Evolutionary conservation across 92 coral and sea anemone genomes (phyloP), one percentile per base, ranked within the genome.

Genomic region (Phenganax subtilis): DNA sequence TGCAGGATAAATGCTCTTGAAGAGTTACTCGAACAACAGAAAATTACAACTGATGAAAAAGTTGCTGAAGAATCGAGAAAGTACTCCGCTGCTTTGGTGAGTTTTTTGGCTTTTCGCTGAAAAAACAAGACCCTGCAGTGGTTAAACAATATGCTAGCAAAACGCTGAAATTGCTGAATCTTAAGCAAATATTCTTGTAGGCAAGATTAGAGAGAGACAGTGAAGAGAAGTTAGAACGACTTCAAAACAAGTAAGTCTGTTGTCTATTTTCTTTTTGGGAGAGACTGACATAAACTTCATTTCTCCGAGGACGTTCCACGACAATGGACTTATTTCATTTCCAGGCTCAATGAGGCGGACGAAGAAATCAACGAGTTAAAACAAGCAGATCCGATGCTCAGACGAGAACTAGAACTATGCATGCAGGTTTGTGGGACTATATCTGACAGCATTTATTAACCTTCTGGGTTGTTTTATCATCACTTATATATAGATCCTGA

Each of bases 1-100:
- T 57, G 10, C 79, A 94, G 98, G 61, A 92, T 94, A 67, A 94
- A 92, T 81, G 98, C 93, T 16, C 85, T 94, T 75, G 98, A 94
- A 80, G 98, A 94, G 80, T 93, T 92, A 55, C 81, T 94, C 28
- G 96, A 92, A 55, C 89, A 75, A 14, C 98, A 94, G 62, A 89
- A 89, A 62, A 76, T 87, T 47, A 74, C 90, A 27, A 90, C 98
- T 20, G 94, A 92, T 31, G 89, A 91, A 61, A 90, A 84, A 68
- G 98, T 94, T 4, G 87, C 76, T 30, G 91, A 92, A 60, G 98
- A 94, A 72, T 77, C 93, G 10, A 79, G 90, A 53, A 91, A 87
- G 75, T 89, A 94, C 62, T 88, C 85, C 65, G 70, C 85, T 44
- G 97, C 94, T 14, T 64, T 94, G 88, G 98, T 94, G 84, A 84